These are phyloP conservation scores for Pedicia rivosa DNA, from an alignment of 2,888 invertebrate genomes.

Conservation along the genomic window DNA sequence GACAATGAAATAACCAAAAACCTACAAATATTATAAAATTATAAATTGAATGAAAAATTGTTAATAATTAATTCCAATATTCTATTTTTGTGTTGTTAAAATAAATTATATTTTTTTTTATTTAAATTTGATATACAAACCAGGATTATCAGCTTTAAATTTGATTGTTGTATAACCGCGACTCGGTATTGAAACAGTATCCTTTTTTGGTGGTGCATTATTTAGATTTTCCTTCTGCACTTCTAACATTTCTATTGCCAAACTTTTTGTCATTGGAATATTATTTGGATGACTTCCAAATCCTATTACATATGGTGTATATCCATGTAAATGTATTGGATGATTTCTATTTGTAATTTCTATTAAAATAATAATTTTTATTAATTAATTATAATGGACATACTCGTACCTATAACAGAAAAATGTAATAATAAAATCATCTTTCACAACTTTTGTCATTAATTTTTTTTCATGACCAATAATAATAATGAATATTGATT, in stretches of 20 bases:
- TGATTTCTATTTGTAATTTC: constrained; percentile 21
- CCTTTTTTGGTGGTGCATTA: constrained; percentile 20
- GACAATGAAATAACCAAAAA: constrained; percentile 22
- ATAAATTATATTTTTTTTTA: not conserved
- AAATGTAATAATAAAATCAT: too few relatives aligned
- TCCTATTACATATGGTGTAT: constrained; percentile 24
- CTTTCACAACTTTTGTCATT: too few relatives aligned
- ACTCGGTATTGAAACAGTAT: constrained; percentile 22
- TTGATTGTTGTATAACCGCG: constrained; percentile 22
- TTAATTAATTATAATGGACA: too few relatives aligned
- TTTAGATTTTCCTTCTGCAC: not conserved
- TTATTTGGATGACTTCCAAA: constrained; percentile 16
- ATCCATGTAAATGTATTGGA: constrained; percentile 27
- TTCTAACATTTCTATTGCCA: constrained; percentile 15
- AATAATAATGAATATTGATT: too few relatives aligned
- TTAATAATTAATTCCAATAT: not conserved
- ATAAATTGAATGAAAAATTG: too few relatives aligned
- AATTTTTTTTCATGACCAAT: too few relatives aligned
- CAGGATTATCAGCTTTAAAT: constrained; percentile 20
- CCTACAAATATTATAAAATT: constrained; percentile 13
- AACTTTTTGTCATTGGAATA: constrained; percentile 14
- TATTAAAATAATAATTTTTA: too few relatives aligned
- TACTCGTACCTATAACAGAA: too few relatives aligned
- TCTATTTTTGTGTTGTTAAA: not conserved
- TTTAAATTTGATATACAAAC: constrained; percentile 8